Base-by-base conservation (phyloP, 2,888 invertebrate species). In the Apotomis betuletana region DNA sequence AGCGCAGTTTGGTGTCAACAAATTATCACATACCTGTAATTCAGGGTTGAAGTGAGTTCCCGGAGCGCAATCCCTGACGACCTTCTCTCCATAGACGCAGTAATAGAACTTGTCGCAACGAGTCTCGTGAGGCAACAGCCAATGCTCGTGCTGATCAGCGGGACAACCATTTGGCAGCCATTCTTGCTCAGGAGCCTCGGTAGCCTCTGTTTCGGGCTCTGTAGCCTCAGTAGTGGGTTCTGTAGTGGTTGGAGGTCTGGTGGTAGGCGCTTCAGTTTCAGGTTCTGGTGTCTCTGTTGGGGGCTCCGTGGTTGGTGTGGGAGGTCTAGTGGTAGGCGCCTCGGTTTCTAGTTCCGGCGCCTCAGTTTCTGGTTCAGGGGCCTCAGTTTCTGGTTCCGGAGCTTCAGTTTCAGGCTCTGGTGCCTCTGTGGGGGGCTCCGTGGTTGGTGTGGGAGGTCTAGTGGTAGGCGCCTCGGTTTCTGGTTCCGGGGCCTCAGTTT, bases 41-140 rank as follows among this genome's bases (percentile, higher is more conserved):
- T 27, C 62, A 3, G 79, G 73, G 15, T 83, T 82, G 77, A 83
- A 85, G 52, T 82, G 78, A 0, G 75, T 69, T 1, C 79, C 81
- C 3, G 71, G 41, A 0, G 75, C 63, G 64, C 85, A 85, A 0
- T 75, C 61, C 9, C 75, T 76, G 46, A 76, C 79, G 0, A 80
- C 75, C 57, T 78, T 77, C n/a, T 81, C 76, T 8, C 85, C 86
- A 38, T 77, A 77, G 4, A 75, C 76, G 74, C 87, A 88, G 62
- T 82, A 79, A 73, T 87, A 86, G 78, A 81, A 87, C 67, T 80
- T 79, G 36, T 67, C 59, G 64, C 86, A 86, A 15, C 80, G 74
- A 0, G 72, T 74, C 12, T 81, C 79, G 58, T 85, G 83, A 0
- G 85, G 83, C n/a, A 85, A 65, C 0, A 85, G 77, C 5, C 75